phyloP scores from a whole-genome alignment of 2,888 invertebrate species.

The Chrysolina oricalcia region DNA sequence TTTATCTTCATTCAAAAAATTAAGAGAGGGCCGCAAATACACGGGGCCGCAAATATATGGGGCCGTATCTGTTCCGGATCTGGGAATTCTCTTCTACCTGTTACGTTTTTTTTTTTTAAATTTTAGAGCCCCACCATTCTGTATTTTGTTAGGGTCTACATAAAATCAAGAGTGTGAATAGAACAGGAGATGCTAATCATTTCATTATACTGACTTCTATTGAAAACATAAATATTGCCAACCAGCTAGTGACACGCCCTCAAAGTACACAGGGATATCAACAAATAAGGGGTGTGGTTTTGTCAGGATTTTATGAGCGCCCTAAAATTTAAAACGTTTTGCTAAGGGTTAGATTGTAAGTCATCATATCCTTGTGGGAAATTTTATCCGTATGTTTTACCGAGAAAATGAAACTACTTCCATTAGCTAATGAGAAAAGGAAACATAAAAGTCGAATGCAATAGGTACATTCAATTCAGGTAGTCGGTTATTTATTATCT shows the following conservation, averaged over 20 bases:
- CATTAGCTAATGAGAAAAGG: background rate
- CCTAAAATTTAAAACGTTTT: background rate
- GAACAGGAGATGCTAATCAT: constrained; percentile 36
- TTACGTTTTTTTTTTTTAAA: constrained; percentile 3
- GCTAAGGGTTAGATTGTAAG: background rate
- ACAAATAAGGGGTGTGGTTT: constrained; percentile 45
- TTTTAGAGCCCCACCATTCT: constrained; percentile 25
- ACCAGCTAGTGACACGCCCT: constrained; percentile 41
- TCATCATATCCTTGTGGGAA: constrained; percentile 8
- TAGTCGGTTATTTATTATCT: background rate
- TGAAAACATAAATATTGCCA: constrained; percentile 19
- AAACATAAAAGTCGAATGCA: background rate
- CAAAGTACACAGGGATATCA: constrained; percentile 39
- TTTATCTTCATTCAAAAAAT: too few species aligned
- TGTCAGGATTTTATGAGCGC: constrained; percentile 28
- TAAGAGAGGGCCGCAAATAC: too few species aligned
- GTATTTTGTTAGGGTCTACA: constrained; percentile 17
- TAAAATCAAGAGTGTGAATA: constrained; percentile 24
- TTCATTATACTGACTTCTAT: constrained; percentile 35
- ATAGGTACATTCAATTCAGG: background rate
- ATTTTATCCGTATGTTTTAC: background rate
- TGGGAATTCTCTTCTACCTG: background rate
- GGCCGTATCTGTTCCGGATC: too few species aligned
- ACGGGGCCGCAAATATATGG: too few species aligned
- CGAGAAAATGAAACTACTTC: background rate